phyloP scores from a whole-genome alignment of 30 jellyfish, hydroid and myxozoan genomes.

The Chironex yamaguchii region DNA sequence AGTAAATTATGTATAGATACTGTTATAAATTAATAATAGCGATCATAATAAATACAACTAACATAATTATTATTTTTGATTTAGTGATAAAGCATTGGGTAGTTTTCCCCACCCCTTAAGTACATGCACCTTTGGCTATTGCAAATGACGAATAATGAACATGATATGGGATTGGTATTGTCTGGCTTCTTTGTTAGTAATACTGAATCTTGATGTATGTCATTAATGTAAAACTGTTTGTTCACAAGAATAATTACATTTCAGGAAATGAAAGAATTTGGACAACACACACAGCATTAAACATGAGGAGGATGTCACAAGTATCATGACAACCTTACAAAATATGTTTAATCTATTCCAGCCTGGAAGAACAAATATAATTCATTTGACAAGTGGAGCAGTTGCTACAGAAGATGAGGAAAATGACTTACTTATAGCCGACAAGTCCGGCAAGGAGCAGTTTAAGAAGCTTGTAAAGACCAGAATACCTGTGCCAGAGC shows the following conservation, averaged over 20 bases:
- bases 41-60: too few relatives aligned
- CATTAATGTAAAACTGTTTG: background rate
- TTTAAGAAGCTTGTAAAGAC: slow-evolving; percentile 23
- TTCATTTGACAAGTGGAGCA: slow-evolving; percentile 39
- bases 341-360: slow-evolving; percentile 58
- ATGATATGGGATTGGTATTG: too few relatives aligned
- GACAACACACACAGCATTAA: slow-evolving; percentile 24
- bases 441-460: slow-evolving; percentile 13
- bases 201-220: too few relatives aligned
- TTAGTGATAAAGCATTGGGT: too few relatives aligned
- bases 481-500: slow-evolving; percentile 8
- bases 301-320: slow-evolving; percentile 10
- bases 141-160: too few relatives aligned
- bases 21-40: too few relatives aligned
- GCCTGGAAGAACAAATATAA: background rate
- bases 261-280: slow-evolving; percentile 34
- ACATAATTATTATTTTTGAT: too few relatives aligned
- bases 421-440: slow-evolving; percentile 28
- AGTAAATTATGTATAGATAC: too few relatives aligned
- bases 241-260: background rate
- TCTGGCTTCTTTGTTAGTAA: too few relatives aligned
- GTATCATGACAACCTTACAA: slow-evolving; percentile 12
- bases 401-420: slow-evolving; percentile 45
- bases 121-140: too few relatives aligned
- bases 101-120: too few relatives aligned